phyloP scores from a whole-genome alignment of 2,113 vertebrate species.

The Tetrax tetrax region DNA sequence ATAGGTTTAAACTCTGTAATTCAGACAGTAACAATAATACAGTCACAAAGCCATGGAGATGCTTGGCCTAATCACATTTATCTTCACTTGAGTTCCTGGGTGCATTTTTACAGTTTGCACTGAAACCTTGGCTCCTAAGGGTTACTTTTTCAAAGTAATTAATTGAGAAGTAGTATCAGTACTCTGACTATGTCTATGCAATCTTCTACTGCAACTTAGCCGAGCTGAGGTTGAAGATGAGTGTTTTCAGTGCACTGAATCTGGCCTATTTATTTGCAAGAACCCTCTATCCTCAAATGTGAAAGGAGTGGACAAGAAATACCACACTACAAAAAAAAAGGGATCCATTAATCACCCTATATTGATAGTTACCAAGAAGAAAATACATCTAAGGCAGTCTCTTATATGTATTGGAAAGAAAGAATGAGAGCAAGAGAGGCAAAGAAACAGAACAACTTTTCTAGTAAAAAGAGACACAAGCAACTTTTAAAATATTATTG shows the following conservation, averaged over 20 bases:
- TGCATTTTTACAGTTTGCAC: not conserved
- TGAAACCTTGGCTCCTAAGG: not conserved
- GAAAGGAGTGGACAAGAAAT: not conserved
- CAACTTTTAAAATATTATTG: constrained; percentile 66
- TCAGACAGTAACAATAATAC: not conserved
- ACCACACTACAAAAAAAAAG: not conserved
- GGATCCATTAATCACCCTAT: not conserved
- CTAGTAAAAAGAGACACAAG: constrained; percentile 48
- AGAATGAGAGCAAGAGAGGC: not conserved
- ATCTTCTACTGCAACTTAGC: not conserved
- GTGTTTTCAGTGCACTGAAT: not conserved
- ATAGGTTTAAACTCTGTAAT: not conserved
- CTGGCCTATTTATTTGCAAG: not conserved
- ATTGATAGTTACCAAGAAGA: not conserved
- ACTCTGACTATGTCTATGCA: not conserved
- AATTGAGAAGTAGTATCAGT: not conserved
- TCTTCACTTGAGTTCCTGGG: not conserved
- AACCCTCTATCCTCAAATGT: not conserved
- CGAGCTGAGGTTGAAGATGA: not conserved
- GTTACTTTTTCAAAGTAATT: not conserved
- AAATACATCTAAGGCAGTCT: not conserved
- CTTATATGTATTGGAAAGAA: not conserved
- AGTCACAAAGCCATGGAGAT: not conserved
- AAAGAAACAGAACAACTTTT: not conserved
- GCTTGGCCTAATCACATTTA: not conserved